Evolutionary conservation across 2,888 invertebrate species (phyloP), one percentile per base, ranked within the genome.

Genomic region (Tenthredo distinguenda): DNA sequence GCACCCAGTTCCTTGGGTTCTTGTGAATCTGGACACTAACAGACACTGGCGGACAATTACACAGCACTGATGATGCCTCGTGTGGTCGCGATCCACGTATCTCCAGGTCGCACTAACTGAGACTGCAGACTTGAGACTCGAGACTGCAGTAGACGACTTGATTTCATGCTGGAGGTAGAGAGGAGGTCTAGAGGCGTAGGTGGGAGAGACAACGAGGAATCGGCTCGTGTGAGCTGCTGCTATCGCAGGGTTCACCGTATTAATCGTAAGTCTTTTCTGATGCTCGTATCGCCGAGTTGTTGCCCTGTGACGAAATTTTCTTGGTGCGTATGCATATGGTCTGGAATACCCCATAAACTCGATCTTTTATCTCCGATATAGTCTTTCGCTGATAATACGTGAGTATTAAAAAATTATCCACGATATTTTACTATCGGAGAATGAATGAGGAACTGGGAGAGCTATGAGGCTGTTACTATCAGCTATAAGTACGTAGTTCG

Each of bases 91-190:
- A 65, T 65, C 10, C 65, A 65, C 65, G 65, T 65, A 65, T 65
- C 15, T 34, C 68, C 68, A 68, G 34, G 68, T 68, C 68, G 34
- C 34, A 34, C 68, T 68, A 34, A 68, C 68, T 68, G 68, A 68
- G 68, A 71, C 68, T 37, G 18, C 68, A 83, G 34, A 40, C 21
- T 5, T 18, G 34, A 31, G 76, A 68, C 18, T 37, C 72, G 72
- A 40, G 43, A 74, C 40, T 43, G 72, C n/a, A 31, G 40, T 43
- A 31, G 43, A 74, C 71, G 74, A 31, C 50, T 65, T 43, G 37
- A 68, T 55, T 62, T 43, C 26, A 26, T 86, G 72, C 40, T 86
- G 84, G 85, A n/a, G 82, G 62, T 37, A 43, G 26, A 34, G 85
- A 31, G 76, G 47, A 47, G 82, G 47, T 37, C 40, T 71, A 58